A percentile compares a stretch with the other conserved stretches of the same genome.
phyloP scores from a whole-genome alignment of 2,888 invertebrate genomes.

The Caenorhabditis sinica region DNA sequence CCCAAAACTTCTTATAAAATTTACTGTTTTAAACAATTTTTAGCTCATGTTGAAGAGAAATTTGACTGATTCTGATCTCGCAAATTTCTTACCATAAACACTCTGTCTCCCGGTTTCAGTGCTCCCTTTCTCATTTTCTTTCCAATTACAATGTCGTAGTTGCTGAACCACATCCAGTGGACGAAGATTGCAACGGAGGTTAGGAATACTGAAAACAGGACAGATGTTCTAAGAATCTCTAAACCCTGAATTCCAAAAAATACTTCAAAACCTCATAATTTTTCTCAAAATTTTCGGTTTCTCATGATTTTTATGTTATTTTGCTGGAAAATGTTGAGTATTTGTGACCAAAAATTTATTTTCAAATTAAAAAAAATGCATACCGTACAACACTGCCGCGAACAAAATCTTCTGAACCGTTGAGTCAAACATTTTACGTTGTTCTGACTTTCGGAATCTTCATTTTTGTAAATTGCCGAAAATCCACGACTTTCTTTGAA shows the following conservation, averaged over 20 bases:
- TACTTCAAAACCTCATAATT: too few species aligned
- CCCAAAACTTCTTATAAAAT: neutral
- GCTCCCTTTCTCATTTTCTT: neutral
- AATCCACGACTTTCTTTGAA: neutral
- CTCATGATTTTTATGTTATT: too few species aligned
- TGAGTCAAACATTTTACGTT: conserved; percentile 8
- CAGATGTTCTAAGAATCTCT: neutral
- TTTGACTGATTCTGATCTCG: too few species aligned
- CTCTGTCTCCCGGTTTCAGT: conserved; percentile 1
- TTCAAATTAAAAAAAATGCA: neutral
- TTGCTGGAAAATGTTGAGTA: too few species aligned
- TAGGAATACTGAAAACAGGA: conserved; percentile 20
- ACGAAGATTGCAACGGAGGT: conserved; percentile 28
- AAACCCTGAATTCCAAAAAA: neutral
- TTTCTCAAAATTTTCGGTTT: too few species aligned
- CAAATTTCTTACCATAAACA: conserved; percentile 13
- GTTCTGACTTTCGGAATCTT: neutral
- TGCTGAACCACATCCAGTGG: conserved; percentile 52
- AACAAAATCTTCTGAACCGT: conserved; percentile 33
- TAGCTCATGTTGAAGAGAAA: neutral
- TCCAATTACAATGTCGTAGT: conserved; percentile 42
- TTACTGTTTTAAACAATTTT: neutral
- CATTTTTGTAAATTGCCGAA: neutral
- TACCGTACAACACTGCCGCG: conserved; percentile 26
- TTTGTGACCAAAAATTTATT: too few species aligned